Evolutionary conservation across 1,140 invertebrate species (phyloP).

Genomic region (Nymphalis io): DNA sequence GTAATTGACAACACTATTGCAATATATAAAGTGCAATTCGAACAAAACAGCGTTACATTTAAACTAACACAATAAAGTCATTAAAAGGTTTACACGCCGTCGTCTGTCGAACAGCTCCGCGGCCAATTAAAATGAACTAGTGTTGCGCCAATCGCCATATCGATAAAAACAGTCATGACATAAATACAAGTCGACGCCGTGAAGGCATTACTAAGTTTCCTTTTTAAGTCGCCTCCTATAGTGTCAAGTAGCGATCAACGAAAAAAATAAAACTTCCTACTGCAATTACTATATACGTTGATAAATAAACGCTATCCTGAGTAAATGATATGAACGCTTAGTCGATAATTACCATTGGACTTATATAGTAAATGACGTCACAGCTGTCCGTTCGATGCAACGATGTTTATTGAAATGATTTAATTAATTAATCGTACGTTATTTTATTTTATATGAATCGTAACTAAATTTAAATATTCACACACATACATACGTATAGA

Average conservation of each 20-base stretch:
- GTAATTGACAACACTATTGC: constrained; percentile 33
- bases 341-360: constrained; percentile 53
- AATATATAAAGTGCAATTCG: constrained; percentile 30
- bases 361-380: constrained; percentile 41
- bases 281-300: constrained; percentile 55
- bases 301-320: constrained; percentile 47
- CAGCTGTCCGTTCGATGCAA: neutral
- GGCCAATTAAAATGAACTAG: constrained; percentile 66
- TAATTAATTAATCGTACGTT: neutral
- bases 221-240: constrained; percentile 60
- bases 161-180: constrained; percentile 62
- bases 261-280: constrained; percentile 50
- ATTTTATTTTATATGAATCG: neutral
- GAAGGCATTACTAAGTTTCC: constrained; percentile 66
- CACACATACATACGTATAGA: no score
- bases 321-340: constrained; percentile 46
- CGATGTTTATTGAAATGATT: constrained; percentile 7
- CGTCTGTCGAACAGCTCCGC: constrained; percentile 47
- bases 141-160: constrained; percentile 56
- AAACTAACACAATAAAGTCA: constrained; percentile 60
- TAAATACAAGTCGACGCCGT: constrained; percentile 62
- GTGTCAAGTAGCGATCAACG: constrained; percentile 55
- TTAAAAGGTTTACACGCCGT: constrained; percentile 54
- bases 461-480: no score
- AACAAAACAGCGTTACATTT: constrained; percentile 30